Evolutionary conservation across 2,113 vertebrate species (phyloP).

Genomic region (Melanerpes formicivorus): DNA sequence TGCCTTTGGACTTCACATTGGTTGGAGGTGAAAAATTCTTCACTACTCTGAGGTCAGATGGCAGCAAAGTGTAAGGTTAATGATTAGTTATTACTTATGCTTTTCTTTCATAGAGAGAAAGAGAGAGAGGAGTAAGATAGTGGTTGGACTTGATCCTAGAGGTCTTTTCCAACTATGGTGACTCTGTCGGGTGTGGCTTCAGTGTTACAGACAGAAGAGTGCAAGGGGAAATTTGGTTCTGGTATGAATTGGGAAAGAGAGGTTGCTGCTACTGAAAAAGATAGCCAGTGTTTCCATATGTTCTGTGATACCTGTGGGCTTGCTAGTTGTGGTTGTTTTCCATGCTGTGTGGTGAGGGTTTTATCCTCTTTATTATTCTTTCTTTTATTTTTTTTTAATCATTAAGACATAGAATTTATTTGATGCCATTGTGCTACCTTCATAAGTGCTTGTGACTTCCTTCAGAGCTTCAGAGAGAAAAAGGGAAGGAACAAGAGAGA

Average conservation of each 20-base stretch:
- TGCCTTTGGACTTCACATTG: not conserved
- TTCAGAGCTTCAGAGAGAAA: not conserved
- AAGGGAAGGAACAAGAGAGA: not conserved
- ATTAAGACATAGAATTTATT: not conserved
- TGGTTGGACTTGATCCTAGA: too few species aligned
- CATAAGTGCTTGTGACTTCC: not conserved
- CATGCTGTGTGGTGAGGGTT: not conserved
- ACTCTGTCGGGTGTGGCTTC: not conserved
- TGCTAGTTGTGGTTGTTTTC: not conserved
- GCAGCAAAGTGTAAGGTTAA: not conserved
- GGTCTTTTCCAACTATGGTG: too few species aligned
- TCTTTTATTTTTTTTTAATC: not conserved
- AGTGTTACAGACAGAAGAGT: not conserved
- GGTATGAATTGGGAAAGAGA: not conserved
- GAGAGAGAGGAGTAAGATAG: not conserved
- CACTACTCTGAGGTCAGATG: not conserved
- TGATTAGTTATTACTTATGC: not conserved
- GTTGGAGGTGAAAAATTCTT: not conserved
- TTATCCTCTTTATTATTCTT: not conserved
- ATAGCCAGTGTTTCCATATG: not conserved
- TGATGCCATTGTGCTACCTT: not conserved
- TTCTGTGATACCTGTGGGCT: not conserved
- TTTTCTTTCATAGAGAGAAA: constrained; percentile 14
- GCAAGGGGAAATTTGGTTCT: not conserved
- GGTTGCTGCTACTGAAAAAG: not conserved